phyloP scores from a whole-genome alignment of 2,888 invertebrate genomes.

The Scaptomyza tumidula region DNA sequence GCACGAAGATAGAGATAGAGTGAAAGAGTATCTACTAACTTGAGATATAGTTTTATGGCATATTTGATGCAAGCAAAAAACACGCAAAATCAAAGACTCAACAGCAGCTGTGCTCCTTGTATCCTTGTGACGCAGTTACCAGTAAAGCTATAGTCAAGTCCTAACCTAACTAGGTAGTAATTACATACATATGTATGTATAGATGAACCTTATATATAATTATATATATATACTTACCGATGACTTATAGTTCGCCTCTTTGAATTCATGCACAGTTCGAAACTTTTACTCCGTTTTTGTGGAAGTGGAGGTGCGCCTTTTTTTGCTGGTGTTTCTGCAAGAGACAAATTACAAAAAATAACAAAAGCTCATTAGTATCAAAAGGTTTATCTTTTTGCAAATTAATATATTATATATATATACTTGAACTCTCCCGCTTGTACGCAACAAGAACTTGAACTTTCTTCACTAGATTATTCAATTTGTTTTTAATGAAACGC shows the following conservation, averaged over 20 bases:
- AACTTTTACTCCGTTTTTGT: constrained; percentile 88
- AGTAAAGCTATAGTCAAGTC: not conserved
- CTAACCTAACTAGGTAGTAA: not conserved
- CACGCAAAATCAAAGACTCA: not conserved
- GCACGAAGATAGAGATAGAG: not conserved
- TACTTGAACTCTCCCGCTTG: no score
- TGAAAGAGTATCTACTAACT: not conserved
- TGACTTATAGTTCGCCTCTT: constrained; percentile 93
- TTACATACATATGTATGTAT: not conserved
- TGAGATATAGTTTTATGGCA: not conserved
- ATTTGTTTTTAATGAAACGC: no score
- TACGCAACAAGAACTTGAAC: no score
- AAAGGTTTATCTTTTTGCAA: no score
- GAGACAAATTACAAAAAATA: constrained; percentile 53
- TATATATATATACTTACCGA: constrained; percentile 87
- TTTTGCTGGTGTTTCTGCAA: constrained; percentile 97
- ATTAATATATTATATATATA: no score
- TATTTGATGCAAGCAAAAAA: not conserved
- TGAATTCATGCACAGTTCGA: constrained; percentile 95
- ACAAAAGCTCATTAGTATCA: no score
- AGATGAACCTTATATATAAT: not conserved
- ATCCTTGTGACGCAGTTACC: constrained; percentile 18
- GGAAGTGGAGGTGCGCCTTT: constrained; percentile 92
- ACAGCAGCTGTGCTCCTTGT: constrained; percentile 21
- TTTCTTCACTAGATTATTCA: no score